These are phyloP conservation scores for Mixornis gularis DNA, from an alignment of 2,113 vertebrate species.

Conservation along the genomic window DNA sequence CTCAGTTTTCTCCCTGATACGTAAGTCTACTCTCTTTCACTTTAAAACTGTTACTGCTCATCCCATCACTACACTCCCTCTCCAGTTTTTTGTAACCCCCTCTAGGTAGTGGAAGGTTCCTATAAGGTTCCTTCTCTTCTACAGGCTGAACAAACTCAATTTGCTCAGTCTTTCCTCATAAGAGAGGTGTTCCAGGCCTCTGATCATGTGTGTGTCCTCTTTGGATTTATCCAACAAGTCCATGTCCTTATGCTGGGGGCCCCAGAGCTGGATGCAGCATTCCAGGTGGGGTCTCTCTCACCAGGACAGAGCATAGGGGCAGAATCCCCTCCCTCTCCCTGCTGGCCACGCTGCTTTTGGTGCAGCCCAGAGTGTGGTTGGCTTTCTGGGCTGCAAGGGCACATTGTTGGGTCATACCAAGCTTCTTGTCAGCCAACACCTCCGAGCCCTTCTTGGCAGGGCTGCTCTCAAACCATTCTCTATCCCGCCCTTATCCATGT, in stretches of 20 bases:
- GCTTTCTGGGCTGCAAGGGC: not conserved
- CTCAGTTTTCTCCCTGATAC: not conserved
- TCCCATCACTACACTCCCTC: not conserved
- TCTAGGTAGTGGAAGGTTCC: not conserved
- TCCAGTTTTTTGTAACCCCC: not conserved
- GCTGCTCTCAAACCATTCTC: not conserved
- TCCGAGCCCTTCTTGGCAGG: not conserved
- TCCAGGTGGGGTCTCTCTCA: not conserved
- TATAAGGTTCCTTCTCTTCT: not conserved
- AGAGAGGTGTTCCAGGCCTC: not conserved
- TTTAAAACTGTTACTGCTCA: not conserved
- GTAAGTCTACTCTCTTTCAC: not conserved
- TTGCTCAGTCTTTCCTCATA: not conserved
- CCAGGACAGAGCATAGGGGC: not conserved
- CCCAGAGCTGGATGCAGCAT: not conserved
- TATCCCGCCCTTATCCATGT: not conserved
- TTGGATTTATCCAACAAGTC: not conserved
- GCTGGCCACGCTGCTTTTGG: rapidly evolving
- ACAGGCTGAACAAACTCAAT: not conserved
- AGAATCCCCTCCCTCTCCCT: not conserved
- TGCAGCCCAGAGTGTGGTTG: not conserved
- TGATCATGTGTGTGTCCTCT: not conserved
- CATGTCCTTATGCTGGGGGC: not conserved
- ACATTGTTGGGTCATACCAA: not conserved
- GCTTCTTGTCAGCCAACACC: not conserved